A percentile compares a stretch with the other conserved stretches of the same genome.
These are phyloP conservation scores for Pilophorus perplexus DNA, from an alignment of 2,888 invertebrate genomes.

Conservation along the genomic window DNA sequence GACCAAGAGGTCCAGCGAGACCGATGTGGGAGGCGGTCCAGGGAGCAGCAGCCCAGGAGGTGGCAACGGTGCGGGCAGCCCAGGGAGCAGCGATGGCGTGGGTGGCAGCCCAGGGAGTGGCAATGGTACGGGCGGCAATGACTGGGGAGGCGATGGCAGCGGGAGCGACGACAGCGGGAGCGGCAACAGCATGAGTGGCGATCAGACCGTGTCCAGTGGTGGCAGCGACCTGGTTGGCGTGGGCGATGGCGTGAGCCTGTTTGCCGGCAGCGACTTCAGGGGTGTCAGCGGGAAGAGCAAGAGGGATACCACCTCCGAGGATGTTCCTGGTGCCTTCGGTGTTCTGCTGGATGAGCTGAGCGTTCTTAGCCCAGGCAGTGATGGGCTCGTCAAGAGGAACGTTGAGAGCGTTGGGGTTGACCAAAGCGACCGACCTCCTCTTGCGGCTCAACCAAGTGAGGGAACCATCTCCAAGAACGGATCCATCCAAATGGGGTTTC, in stretches of 20 bases:
- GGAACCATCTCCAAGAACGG: slow-evolving; percentile 30
- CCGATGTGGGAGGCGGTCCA: not conserved
- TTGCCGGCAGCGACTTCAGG: slow-evolving; percentile 52
- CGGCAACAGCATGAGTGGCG: slow-evolving; percentile 39
- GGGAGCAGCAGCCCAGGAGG: slow-evolving; percentile 51
- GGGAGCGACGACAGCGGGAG: not conserved
- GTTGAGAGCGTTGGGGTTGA: slow-evolving; percentile 41
- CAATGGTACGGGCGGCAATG: slow-evolving; percentile 2
- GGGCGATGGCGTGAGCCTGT: slow-evolving; percentile 54
- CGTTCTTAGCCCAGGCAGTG: slow-evolving; percentile 51
- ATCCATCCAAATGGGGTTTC: slow-evolving; percentile 29
- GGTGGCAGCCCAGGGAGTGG: slow-evolving; percentile 17
- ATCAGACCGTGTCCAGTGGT: slow-evolving; percentile 22
- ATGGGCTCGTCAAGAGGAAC: slow-evolving; percentile 53
- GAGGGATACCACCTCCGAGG: slow-evolving; percentile 43
- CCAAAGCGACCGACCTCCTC: slow-evolving; percentile 15
- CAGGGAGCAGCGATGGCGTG: not conserved
- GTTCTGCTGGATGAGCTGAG: slow-evolving; percentile 54
- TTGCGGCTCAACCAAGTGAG: slow-evolving; percentile 34
- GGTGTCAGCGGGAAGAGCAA: slow-evolving; percentile 48
- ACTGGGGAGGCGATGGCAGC: slow-evolving; percentile 38
- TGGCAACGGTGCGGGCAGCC: not conserved
- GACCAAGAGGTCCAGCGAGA: slow-evolving; percentile 23
- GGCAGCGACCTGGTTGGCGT: slow-evolving; percentile 48
- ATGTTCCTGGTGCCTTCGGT: slow-evolving; percentile 49